These are phyloP conservation scores for Caligus rogercresseyi DNA, from an alignment of 1,140 invertebrate species.

Conservation along the genomic window DNA sequence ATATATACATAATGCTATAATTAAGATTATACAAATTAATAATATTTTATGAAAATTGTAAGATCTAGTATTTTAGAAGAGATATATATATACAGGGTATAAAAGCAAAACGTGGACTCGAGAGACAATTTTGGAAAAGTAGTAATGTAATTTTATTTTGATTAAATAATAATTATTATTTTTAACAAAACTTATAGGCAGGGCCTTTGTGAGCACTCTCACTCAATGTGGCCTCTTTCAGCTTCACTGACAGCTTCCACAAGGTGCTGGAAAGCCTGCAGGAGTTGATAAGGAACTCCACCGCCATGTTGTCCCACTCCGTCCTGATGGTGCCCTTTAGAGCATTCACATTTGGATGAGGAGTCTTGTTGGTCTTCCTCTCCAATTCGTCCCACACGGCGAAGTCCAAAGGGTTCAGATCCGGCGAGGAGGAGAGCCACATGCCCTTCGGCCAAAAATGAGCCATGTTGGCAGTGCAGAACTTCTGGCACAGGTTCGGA, in stretches of 20 bases:
- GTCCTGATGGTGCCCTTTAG: background rate
- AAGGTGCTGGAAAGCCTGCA: background rate
- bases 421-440: background rate
- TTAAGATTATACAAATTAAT: no score
- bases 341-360: background rate
- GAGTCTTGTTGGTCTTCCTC: conserved; percentile 6
- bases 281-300: background rate
- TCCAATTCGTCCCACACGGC: background rate
- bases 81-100: no score
- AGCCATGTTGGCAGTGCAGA: background rate
- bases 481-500: no score
- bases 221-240: background rate
- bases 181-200: background rate
- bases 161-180: no score
- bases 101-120: background rate
- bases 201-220: background rate
- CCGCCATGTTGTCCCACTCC: background rate
- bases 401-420: conserved; percentile 3
- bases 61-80: no score
- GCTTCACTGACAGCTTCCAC: background rate
- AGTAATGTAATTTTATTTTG: background rate
- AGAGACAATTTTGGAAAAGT: background rate
- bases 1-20: no score
- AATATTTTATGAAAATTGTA: no score
- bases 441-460: background rate